Percentiles rank a stretch among this genome's conserved stretches.
phyloP scores from a whole-genome alignment of 2,888 invertebrate genomes.

The Azorinus chamasolen region DNA sequence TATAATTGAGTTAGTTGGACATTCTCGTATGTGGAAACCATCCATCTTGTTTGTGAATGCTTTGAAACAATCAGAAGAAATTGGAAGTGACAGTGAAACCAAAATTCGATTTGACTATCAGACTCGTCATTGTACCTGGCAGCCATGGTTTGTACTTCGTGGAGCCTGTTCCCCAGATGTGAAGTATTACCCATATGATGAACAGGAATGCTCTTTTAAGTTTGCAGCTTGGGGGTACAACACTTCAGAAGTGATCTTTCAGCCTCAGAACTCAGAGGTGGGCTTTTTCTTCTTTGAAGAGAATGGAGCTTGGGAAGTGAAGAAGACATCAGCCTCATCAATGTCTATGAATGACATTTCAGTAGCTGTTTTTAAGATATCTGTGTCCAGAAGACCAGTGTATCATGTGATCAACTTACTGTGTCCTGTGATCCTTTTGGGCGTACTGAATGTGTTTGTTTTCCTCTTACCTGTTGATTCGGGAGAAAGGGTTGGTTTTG shows the following conservation, averaged over 20 bases:
- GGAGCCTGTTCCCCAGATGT: slow-evolving; percentile 52
- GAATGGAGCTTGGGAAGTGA: slow-evolving; percentile 54
- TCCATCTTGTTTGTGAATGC: slow-evolving; percentile 55
- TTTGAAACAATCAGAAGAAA: slow-evolving; percentile 32
- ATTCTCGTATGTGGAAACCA: slow-evolving; percentile 49
- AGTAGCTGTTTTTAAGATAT: slow-evolving; percentile 35
- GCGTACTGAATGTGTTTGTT: slow-evolving; percentile 43
- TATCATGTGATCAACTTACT: slow-evolving; percentile 53
- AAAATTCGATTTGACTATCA: slow-evolving; percentile 35
- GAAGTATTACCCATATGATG: slow-evolving; percentile 54
- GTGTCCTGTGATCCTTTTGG: slow-evolving; percentile 43
- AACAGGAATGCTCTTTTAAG: slow-evolving; percentile 45
- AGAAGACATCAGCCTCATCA: slow-evolving; percentile 17
- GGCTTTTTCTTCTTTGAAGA: slow-evolving; percentile 43
- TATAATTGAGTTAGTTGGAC: slow-evolving; percentile 20
- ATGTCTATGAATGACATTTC: slow-evolving; percentile 27
- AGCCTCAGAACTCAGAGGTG: slow-evolving; percentile 15
- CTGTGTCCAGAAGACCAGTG: slow-evolving; percentile 34
- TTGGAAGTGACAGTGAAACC: slow-evolving; percentile 43
- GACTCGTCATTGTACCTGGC: slow-evolving; percentile 39
- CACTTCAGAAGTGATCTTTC: slow-evolving; percentile 28
- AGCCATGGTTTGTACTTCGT: slow-evolving; percentile 45
- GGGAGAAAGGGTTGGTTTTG: slow-evolving; percentile 58
- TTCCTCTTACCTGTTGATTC: slow-evolving; percentile 58
- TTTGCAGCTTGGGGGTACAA: slow-evolving; percentile 49